phyloP scores from a whole-genome alignment of 2,888 invertebrate genomes.

The Polia nebulosa region DNA sequence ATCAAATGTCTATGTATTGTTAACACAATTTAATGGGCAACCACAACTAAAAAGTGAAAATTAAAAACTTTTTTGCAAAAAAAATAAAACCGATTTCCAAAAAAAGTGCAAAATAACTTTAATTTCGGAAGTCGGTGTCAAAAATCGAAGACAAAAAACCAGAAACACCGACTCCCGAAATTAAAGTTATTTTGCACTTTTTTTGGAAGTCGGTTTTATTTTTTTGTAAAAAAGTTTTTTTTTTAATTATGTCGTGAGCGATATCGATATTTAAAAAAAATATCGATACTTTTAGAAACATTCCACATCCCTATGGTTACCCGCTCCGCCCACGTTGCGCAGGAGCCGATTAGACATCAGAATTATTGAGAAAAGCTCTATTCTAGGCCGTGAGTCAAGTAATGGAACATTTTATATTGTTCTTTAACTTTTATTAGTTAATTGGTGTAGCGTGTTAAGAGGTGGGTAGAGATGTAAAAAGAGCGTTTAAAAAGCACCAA shows the following conservation, averaged over 20 bases:
- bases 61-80: too few relatives aligned
- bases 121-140: too few relatives aligned
- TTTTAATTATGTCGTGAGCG: background rate
- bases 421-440: constrained; percentile 36
- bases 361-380: constrained; percentile 67
- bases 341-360: constrained; percentile 63
- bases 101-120: too few relatives aligned
- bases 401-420: constrained; percentile 63
- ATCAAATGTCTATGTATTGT: too few relatives aligned
- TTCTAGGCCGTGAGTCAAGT: constrained; percentile 64
- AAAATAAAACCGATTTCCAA: too few relatives aligned
- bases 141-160: too few relatives aligned
- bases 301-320: constrained; percentile 30
- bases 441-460: background rate
- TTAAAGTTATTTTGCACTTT: too few relatives aligned
- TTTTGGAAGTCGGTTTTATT: too few relatives aligned
- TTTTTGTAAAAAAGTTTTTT: background rate
- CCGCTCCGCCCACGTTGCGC: constrained; percentile 56
- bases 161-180: too few relatives aligned
- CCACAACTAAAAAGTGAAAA: too few relatives aligned
- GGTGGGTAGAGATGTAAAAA: background rate
- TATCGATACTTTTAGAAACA: background rate
- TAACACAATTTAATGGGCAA: too few relatives aligned
- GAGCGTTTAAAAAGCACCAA: background rate
- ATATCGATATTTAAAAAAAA: background rate